Conservation (phyloP, 2,113 vertebrate species). For the Cheilinus undulatus region DNA sequence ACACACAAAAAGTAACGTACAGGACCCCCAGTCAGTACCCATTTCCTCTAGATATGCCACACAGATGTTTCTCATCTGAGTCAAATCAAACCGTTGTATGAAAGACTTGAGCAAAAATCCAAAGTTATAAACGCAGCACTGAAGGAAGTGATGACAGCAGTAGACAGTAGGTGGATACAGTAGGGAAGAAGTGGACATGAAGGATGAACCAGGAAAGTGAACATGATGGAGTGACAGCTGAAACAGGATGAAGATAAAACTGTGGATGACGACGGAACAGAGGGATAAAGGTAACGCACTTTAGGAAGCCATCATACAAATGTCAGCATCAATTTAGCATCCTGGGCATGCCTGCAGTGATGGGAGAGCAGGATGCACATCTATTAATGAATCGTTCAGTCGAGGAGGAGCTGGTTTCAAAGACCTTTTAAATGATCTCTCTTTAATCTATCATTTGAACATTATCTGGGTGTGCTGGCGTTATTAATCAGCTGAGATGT, state of each 20-base stretch:
- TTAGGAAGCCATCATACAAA: slow-evolving; percentile 10
- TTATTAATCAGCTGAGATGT: too few species aligned
- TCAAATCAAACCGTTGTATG: slow-evolving; percentile 37
- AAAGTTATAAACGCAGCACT: slow-evolving; percentile 2
- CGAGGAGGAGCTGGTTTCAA: not conserved
- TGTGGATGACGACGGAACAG: slow-evolving; percentile 1
- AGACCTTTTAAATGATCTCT: too few species aligned
- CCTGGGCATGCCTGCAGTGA: not conserved
- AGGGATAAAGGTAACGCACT: slow-evolving; percentile 19
- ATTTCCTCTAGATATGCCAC: slow-evolving; percentile 35
- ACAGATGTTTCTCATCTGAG: slow-evolving; percentile 14
- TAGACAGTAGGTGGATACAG: not conserved
- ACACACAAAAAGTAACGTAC: not conserved
- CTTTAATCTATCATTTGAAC: too few species aligned
- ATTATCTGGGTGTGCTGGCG: too few species aligned
- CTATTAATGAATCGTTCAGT: not conserved
- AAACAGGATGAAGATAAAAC: slow-evolving; percentile 27
- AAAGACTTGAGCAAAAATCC: slow-evolving; percentile 9
- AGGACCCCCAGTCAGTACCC: slow-evolving; percentile 17
- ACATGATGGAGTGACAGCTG: slow-evolving; percentile 36
- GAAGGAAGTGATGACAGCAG: slow-evolving; percentile 27
- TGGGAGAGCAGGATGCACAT: not conserved
- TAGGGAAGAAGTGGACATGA: slow-evolving; percentile 20
- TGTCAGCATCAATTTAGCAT: slow-evolving; percentile 8
- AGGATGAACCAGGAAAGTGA: slow-evolving; percentile 31